A percentile compares a stretch with the other conserved stretches of the same genome.
Evolutionary conservation across 2,113 vertebrate genomes (phyloP).

Genomic region (Cyprinus carpio): DNA sequence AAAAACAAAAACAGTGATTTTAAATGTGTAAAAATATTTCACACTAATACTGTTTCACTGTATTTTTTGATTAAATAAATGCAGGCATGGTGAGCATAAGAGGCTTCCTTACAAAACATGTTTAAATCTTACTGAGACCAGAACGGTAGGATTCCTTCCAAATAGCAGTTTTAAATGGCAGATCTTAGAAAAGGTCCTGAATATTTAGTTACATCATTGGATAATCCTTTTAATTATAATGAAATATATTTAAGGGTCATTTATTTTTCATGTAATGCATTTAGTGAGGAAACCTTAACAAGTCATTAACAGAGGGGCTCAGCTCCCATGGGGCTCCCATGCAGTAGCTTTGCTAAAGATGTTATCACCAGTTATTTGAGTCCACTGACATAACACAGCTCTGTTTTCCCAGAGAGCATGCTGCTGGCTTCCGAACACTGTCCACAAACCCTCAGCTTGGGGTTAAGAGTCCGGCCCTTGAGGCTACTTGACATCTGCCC

Average conservation of each 20-base stretch:
- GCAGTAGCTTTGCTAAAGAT: conserved; percentile 6
- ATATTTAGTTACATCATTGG: not conserved
- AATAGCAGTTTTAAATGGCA: not conserved
- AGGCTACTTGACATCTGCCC: conserved; percentile 84
- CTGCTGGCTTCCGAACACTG: conserved; percentile 54
- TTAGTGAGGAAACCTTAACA: conserved; percentile 14
- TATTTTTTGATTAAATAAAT: no score
- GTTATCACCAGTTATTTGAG: conserved; percentile 38
- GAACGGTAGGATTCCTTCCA: no score
- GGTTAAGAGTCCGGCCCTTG: conserved; percentile 78
- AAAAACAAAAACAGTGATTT: no score
- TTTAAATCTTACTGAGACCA: no score
- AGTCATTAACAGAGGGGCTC: conserved; percentile 20
- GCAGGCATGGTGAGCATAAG: no score
- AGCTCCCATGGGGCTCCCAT: conserved; percentile 12
- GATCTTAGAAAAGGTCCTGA: not conserved
- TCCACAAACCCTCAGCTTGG: conserved; percentile 69
- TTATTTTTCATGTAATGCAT: not conserved
- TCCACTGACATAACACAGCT: conserved; percentile 54
- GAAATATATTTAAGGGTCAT: not conserved
- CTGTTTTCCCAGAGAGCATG: conserved; percentile 52
- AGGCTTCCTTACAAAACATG: no score
- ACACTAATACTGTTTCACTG: no score
- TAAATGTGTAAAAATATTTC: no score
- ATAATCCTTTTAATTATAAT: no score